Base-by-base conservation (phyloP, 2,113 vertebrate genomes). In the Ailuropoda melanoleuca region DNA sequence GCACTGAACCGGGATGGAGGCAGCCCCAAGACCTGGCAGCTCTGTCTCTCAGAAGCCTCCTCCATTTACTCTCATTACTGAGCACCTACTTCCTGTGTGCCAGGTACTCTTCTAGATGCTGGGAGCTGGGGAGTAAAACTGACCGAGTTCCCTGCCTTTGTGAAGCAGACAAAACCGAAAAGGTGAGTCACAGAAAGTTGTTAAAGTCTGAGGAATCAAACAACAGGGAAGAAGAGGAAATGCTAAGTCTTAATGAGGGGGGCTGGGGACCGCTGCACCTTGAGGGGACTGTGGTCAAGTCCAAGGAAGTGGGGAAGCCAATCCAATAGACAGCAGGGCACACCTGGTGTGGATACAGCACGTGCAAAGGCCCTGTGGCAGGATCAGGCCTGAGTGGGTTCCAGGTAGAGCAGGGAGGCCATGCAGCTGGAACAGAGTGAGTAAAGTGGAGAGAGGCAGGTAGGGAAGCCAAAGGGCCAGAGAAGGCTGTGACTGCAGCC, bases 271-370 rank as follows among this genome's bases (percentile, higher is more conserved):
- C 15, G 43, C 64, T 17, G 53, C n/a, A 9, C 21, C 2, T 46
- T 4, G 10, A 21, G 31, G 29, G n/a, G 8, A 21, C n/a, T 4
- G n/a, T 18, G 74, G 37, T 29, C 48, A 39, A 24, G 75, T 58
- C 23, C 1, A 50, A 34, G 72, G 37, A 81, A 53, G 62, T 24
- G 1, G 23, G 39, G n/a, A 62, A 39, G 64, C 39, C 43, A 14
- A 31, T 26, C 19, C 7, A 68, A 80, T 72, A 90, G 75, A 34
- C 3, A 1, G 55, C 7, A 0, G 50, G 19, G 64, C 8, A 1
- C 0, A 0, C 4, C 4, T 0, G n/a, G 31, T 9, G 13, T 5
- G 8, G 17, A 1, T 46, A 43, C 2, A 0, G 48, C 18, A 21
- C 0, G 7, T 70, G 43, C 91, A 46, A 84, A 89, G 64, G 50